These are phyloP conservation scores for Eulemur mongoz DNA, from an alignment of 2,797 vertebrate genomes.

Conservation along the genomic window DNA sequence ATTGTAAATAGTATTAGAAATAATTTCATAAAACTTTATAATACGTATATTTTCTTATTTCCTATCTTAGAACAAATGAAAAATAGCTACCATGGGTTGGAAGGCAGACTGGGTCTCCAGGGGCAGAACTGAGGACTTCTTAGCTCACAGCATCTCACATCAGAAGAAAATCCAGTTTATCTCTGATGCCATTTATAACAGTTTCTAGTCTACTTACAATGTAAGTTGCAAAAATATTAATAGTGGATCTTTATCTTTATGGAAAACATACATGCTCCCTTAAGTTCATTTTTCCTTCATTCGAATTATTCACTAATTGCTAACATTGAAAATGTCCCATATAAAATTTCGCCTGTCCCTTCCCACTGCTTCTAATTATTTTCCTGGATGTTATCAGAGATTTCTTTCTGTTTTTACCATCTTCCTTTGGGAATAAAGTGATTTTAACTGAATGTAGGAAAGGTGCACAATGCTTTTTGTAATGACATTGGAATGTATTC, in stretches of 20 bases:
- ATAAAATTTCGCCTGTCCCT: not conserved
- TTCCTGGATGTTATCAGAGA: not conserved
- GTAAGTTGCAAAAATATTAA: slow-evolving; percentile 30
- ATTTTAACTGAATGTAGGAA: slow-evolving; percentile 29
- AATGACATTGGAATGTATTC: slow-evolving; percentile 54
- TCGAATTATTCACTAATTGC: slow-evolving; percentile 22
- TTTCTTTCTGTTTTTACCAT: slow-evolving; percentile 66
- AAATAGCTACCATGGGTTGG: not conserved
- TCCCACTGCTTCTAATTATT: slow-evolving; percentile 15
- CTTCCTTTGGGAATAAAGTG: slow-evolving; percentile 42
- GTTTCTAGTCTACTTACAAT: slow-evolving; percentile 4
- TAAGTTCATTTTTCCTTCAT: not conserved
- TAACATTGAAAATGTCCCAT: not conserved
- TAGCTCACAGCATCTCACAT: not conserved
- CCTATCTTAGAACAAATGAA: not conserved
- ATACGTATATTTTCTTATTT: not conserved
- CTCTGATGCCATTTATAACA: not conserved
- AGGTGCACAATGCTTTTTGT: slow-evolving; percentile 31
- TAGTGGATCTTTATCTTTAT: not conserved
- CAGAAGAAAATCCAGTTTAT: slow-evolving; percentile 33
- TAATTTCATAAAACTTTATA: not conserved
- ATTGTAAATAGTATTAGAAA: slow-evolving; percentile 14
- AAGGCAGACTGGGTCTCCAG: not conserved
- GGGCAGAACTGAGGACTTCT: not conserved
- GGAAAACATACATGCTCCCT: not conserved